Evolutionary conservation across 2,113 vertebrate genomes (phyloP), one percentile per base, ranked within the genome.

Genomic region (Rhynchomys soricoides): DNA sequence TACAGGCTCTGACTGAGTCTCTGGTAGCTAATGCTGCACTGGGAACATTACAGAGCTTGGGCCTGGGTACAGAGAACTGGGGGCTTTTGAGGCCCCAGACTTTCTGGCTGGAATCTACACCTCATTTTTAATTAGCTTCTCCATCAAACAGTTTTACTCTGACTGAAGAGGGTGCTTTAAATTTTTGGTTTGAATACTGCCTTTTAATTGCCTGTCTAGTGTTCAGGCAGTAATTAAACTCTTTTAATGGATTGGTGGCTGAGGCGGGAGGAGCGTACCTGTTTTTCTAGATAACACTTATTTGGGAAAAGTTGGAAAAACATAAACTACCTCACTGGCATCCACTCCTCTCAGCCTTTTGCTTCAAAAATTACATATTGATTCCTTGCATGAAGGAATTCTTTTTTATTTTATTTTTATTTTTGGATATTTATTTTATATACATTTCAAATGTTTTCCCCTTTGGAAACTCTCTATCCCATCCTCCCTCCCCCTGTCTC

Each of bases 331-430:
- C 95, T 98, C 96, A 86, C 98, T 98, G 95, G 5, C 34, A 78
- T 64, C 62, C 40, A 57, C 37, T 82, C 97, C 55, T 40, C 97
- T 89, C 93, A 86, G 57, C 96, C 98, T 97, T 96, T 97, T 82
- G 73, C 88, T 86, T 95, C 98, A 90, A 97, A 98, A 98, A 99
- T 99, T 98, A 98, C 98, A 98, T 99, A 99, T 98, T 96, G 99
- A 99, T 99, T 99, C 95, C 90, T 64, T 52, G 71, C 66, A 43
- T 29, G 26, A 31, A 17, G 91, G 68, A 57, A 29, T 37, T 7
- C 13, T 40, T 11, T n/a, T n/a, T n/a, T n/a, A n/a, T n/a, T n/a
- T n/a, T n/a, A n/a, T n/a, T n/a, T n/a, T n/a, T n/a, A n/a, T n/a
- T n/a, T n/a, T n/a, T n/a, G n/a, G n/a, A n/a, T n/a, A n/a, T n/a